These are phyloP conservation scores for Triplophysa rosa DNA, from an alignment of 2,113 vertebrate species.

Conservation along the genomic window DNA sequence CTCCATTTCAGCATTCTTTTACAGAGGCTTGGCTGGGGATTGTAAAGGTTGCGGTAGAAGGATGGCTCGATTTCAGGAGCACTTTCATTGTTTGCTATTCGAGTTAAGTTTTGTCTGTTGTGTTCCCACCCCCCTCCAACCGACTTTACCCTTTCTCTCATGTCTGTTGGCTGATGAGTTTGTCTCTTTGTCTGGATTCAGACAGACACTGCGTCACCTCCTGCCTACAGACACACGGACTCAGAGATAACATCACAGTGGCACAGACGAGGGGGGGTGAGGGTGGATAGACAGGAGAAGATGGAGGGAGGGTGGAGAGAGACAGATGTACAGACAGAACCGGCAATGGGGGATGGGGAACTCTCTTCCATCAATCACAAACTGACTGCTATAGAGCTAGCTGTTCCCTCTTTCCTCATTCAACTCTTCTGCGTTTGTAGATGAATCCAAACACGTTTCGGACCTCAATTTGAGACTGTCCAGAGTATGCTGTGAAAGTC, in stretches of 20 bases:
- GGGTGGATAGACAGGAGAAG: conserved; percentile 33
- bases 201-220: conserved; percentile 85
- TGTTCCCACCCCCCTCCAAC: conserved; percentile 32
- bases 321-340: conserved; percentile 82
- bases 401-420: conserved; percentile 60
- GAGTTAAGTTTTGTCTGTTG: conserved; percentile 75
- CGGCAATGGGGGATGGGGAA: conserved; percentile 70
- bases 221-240: conserved; percentile 84
- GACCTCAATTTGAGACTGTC: conserved; percentile 1
- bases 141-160: conserved; percentile 53
- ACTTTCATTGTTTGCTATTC: conserved; percentile 67
- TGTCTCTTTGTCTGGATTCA: conserved; percentile 81
- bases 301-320: conserved; percentile 57
- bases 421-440: not conserved
- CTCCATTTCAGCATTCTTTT: conserved; percentile 10
- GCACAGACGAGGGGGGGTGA: conserved; percentile 63
- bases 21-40: not conserved
- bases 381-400: conserved; percentile 64
- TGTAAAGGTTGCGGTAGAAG: conserved; percentile 42
- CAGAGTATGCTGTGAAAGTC: not conserved
- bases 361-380: conserved; percentile 76
- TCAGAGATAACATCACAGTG: conserved; percentile 81
- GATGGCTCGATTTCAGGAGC: conserved; percentile 64
- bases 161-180: conserved; percentile 80
- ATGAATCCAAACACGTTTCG: not conserved